Conservation (phyloP, 2,888 invertebrate species). For the Morpho helenor region DNA sequence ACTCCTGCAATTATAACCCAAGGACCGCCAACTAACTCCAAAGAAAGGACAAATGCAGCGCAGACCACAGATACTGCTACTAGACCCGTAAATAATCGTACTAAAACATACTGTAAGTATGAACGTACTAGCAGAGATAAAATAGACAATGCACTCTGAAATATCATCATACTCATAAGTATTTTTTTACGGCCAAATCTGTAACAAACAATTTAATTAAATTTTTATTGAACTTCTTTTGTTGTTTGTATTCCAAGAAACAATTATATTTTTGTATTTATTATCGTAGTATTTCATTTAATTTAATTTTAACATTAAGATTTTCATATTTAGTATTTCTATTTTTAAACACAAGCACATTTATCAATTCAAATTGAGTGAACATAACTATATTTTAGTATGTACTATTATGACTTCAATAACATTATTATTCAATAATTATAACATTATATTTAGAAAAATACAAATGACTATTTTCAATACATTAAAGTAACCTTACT, state of each 20-base stretch:
- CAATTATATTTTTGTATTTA: too few relatives aligned
- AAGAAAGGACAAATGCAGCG: conserved; percentile 88
- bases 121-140: conserved; percentile 85
- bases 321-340: too few relatives aligned
- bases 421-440: too few relatives aligned
- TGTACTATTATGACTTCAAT: too few relatives aligned
- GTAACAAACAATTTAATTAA: conserved; percentile 34
- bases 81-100: conserved; percentile 85
- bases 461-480: too few relatives aligned
- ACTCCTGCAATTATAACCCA: conserved; percentile 90
- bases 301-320: too few relatives aligned
- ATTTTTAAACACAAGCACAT: too few relatives aligned
- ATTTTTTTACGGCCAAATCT: conserved; percentile 87
- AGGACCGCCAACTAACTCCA: conserved; percentile 88
- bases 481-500: conserved; percentile 45
- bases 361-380: too few relatives aligned
- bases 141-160: conserved; percentile 84
- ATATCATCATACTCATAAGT: conserved; percentile 83
- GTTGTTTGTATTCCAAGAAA: too few relatives aligned
- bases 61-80: conserved; percentile 91
- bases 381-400: too few relatives aligned
- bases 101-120: conserved; percentile 83
- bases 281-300: too few relatives aligned
- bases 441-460: too few relatives aligned
- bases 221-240: background rate